These are phyloP conservation scores for Ispidina lecontei DNA, from an alignment of 2,797 vertebrate species.

Conservation along the genomic window DNA sequence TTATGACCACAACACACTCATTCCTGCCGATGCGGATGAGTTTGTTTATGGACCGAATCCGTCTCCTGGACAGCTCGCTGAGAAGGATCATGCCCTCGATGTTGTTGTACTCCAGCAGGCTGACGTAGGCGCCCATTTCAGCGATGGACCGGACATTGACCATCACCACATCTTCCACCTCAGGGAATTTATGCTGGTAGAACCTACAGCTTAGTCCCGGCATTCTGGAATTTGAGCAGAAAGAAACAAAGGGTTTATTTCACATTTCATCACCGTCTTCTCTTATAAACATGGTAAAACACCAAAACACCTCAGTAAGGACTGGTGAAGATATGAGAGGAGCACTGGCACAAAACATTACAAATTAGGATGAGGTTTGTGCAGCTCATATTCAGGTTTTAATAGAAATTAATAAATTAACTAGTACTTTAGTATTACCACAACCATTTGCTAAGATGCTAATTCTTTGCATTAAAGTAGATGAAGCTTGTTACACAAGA, in stretches of 20 bases:
- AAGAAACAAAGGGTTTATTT: background rate
- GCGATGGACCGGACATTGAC: slow-evolving; percentile 98
- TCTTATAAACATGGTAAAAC: background rate
- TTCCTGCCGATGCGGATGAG: slow-evolving; percentile 98
- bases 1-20: slow-evolving; percentile 96
- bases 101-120: slow-evolving; percentile 98
- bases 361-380: background rate
- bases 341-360: background rate
- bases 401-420: background rate
- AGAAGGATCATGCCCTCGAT: slow-evolving; percentile 99
- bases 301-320: background rate
- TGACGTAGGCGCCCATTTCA: slow-evolving; percentile 98
- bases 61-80: slow-evolving; percentile 94
- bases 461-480: background rate
- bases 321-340: background rate
- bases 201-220: slow-evolving; percentile 97
- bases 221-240: slow-evolving; percentile 82
- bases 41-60: slow-evolving; percentile 99
- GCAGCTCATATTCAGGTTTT: background rate
- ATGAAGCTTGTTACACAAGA: background rate
- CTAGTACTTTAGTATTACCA: background rate
- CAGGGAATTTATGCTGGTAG: slow-evolving; percentile 98
- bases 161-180: slow-evolving; percentile 99
- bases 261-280: background rate
- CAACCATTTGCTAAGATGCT: background rate